Evolutionary conservation across 2,797 vertebrate genomes (phyloP).

Genomic region (Trematomus bernacchii): DNA sequence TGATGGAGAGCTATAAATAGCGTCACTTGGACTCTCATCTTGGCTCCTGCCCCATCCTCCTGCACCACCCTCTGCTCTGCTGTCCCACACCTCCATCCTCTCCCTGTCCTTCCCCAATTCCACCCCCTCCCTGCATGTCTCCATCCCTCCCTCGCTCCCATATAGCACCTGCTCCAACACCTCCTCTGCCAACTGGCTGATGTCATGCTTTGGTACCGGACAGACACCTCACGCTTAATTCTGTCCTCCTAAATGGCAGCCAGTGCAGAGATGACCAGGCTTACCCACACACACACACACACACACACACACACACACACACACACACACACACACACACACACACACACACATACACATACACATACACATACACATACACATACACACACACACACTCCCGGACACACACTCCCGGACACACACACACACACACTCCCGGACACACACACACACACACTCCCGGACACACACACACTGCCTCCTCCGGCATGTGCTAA

Average conservation of each 20-base stretch:
- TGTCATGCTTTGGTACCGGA: slow-evolving; percentile 82
- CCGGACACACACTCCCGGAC: neutral
- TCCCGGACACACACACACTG: slow-evolving; percentile 16
- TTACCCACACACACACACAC: slow-evolving; percentile 43
- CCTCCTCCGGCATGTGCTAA: slow-evolving; percentile 46
- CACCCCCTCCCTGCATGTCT: slow-evolving; percentile 68
- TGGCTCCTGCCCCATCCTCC: slow-evolving; percentile 76
- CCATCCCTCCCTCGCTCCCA: slow-evolving; percentile 77
- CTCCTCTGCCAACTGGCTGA: slow-evolving; percentile 86
- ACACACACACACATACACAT: slow-evolving; percentile 13
- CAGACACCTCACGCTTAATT: slow-evolving; percentile 76
- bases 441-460: neutral
- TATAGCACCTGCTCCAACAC: slow-evolving; percentile 85
- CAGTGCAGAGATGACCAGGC: slow-evolving; percentile 60
- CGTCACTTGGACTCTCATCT: slow-evolving; percentile 79
- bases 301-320: slow-evolving; percentile 17
- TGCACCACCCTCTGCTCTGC: slow-evolving; percentile 76
- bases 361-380: slow-evolving; percentile 13
- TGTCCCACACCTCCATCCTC: slow-evolving; percentile 79
- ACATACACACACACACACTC: slow-evolving; percentile 19
- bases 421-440: neutral
- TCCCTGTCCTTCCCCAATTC: slow-evolving; percentile 76
- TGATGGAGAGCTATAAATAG: slow-evolving; percentile 82
- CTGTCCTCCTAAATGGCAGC: slow-evolving; percentile 71
- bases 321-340: slow-evolving; percentile 20